phyloP scores from a whole-genome alignment of 2,113 vertebrate species.

The Neopipo cinnamomea region DNA sequence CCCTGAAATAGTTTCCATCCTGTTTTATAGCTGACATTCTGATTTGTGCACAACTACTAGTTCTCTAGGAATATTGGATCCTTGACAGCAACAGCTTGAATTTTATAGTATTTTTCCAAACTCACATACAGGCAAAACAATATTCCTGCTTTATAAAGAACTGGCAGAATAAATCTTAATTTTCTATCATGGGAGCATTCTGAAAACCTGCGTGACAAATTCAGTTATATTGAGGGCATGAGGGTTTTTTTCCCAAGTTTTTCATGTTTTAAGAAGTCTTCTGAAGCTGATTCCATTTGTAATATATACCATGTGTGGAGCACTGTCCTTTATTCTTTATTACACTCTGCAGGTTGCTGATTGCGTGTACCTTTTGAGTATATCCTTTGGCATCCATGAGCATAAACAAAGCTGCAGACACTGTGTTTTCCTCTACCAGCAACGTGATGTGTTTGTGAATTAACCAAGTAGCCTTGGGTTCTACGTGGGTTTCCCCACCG shows the following conservation, averaged over 20 bases:
- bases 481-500: neutral
- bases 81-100: neutral
- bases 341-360: constrained; percentile 25
- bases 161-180: neutral
- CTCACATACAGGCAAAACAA: neutral
- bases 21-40: neutral
- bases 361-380: constrained; percentile 16
- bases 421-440: constrained; percentile 23
- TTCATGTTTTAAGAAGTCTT: neutral
- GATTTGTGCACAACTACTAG: neutral
- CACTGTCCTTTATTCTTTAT: constrained; percentile 43
- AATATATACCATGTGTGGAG: neutral
- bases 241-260: neutral
- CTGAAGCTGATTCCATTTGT: neutral
- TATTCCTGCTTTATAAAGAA: neutral
- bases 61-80: neutral
- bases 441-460: constrained; percentile 41
- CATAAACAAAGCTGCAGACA: constrained; percentile 65
- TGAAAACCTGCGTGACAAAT: neutral
- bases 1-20: neutral
- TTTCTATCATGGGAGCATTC: neutral
- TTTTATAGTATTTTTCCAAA: neutral
- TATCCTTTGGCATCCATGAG: constrained; percentile 25
- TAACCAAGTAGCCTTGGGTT: constrained; percentile 20
- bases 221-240: neutral